These are phyloP conservation scores for Ommatoiulus sabulosus DNA, from an alignment of 2,888 invertebrate genomes.

Conservation along the genomic window DNA sequence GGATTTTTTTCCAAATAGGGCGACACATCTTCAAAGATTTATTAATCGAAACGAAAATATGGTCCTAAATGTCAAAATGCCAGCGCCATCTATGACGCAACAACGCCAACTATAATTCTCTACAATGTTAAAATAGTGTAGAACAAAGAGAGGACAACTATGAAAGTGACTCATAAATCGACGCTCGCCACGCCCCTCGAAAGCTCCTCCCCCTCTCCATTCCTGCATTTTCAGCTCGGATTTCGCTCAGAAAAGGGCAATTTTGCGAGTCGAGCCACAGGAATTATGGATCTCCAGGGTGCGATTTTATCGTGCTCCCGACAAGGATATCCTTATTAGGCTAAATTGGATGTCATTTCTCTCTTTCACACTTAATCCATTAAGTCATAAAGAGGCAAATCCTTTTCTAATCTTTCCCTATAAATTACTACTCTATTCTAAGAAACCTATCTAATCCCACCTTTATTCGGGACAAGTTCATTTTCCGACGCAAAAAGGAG, in stretches of 20 bases:
- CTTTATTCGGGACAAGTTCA: slow-evolving; percentile 28
- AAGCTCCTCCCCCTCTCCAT: neutral
- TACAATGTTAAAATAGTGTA: no score
- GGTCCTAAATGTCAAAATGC: no score
- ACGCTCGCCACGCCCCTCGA: no score
- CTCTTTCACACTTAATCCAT: slow-evolving; percentile 53
- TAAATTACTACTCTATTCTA: slow-evolving; percentile 15
- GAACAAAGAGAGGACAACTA: no score
- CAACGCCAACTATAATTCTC: no score
- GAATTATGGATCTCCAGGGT: slow-evolving; percentile 17
- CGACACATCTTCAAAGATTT: no score
- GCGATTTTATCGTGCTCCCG: neutral
- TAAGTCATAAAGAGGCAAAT: slow-evolving; percentile 51
- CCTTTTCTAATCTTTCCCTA: slow-evolving; percentile 47
- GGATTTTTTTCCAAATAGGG: no score
- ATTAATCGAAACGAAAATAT: no score
- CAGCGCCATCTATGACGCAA: no score
- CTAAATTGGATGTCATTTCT: slow-evolving; percentile 51
- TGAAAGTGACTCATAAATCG: no score
- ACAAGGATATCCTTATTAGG: slow-evolving; percentile 37
- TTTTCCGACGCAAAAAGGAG: slow-evolving; percentile 42
- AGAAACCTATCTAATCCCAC: slow-evolving; percentile 49
- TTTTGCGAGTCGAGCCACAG: neutral
- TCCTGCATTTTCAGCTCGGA: neutral
- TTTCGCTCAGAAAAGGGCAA: neutral